Base-by-base conservation (phyloP, 2,113 vertebrate genomes). In the Dasypus novemcinctus region DNA sequence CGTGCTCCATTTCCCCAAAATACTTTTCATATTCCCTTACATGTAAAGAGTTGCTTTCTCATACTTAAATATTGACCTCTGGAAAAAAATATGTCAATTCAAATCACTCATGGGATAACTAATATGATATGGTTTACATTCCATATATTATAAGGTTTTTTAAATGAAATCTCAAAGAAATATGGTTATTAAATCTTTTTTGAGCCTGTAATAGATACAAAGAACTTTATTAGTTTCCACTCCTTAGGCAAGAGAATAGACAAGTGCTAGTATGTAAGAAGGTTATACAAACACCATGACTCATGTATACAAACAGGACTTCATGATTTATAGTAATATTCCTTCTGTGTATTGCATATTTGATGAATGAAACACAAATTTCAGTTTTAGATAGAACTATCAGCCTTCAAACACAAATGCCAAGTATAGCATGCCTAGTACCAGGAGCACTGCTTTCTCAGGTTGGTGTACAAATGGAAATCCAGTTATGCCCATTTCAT, bases 181-280 rank as follows among this genome's bases (percentile, higher is more conserved):
- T 13, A 75, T 38, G 54, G 17, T 68, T 86, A 23, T 71, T 72
- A 72, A 75, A 21, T 72, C 1, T 68, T 41, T 68, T n/a, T 21
- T 69, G 23, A 69, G 14, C 17, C 1, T 54, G 2, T 78, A 72
- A 61, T 36, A 59, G 1, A 10, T 80, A 46, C 7, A 71, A 87
- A 14, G 17, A 92, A 7, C 12, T 79, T 78, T 20, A 15, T 4
- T 72, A 0, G 81, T 95, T 87, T 94, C 4, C 38, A 59, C 38
- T 2, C 1, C 8, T 81, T 3, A 61, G 2, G 6, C 9, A 49
- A 15, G 12, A 49, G 54, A 43, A 57, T 0, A 59, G n/a, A n/a
- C 8, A 72, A 66, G 2, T 54, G 25, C 23, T 68, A 33, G 4
- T 4, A 20, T 41, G 12, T 41, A 25, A 86, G n/a, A 81, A 61